These are phyloP conservation scores for Entelurus aequoreus DNA, from an alignment of 2,113 vertebrate species.

Conservation along the genomic window DNA sequence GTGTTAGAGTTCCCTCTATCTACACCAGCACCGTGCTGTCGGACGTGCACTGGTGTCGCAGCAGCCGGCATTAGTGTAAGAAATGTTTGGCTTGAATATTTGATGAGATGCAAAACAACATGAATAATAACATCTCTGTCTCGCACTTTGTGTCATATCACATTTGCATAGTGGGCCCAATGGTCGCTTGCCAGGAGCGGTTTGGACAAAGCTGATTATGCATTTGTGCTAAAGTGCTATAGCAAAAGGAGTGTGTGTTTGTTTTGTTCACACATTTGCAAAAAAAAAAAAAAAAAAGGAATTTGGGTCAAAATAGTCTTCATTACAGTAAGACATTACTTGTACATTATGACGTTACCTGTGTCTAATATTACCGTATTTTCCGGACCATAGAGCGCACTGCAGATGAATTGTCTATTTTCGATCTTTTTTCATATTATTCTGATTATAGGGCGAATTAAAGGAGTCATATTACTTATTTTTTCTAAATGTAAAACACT, in stretches of 20 bases:
- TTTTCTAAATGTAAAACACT: no score
- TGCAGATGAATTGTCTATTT: no score
- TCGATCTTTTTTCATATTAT: no score
- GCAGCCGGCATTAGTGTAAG: conserved; percentile 14
- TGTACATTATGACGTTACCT: no score
- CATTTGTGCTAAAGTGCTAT: conserved; percentile 1
- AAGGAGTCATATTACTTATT: no score
- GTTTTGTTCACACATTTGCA: background rate
- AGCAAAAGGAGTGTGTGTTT: background rate
- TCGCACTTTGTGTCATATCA: conserved; percentile 49
- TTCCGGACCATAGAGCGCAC: no score
- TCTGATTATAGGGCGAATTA: no score
- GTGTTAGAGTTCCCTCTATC: background rate
- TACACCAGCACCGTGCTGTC: background rate
- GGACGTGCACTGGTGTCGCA: conserved; percentile 2
- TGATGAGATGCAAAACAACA: conserved; percentile 63
- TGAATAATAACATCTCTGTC: conserved; percentile 57
- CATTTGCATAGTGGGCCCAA: conserved; percentile 42
- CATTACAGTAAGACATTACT: no score
- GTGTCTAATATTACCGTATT: no score
- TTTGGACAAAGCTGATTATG: conserved; percentile 9
- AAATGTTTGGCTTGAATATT: conserved; percentile 61
- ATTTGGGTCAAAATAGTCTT: no score
- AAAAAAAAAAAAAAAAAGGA: no score
- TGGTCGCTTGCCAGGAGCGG: background rate